These are phyloP conservation scores for Anoplophora glabripennis DNA, from an alignment of 1,140 invertebrate genomes.

Conservation along the genomic window DNA sequence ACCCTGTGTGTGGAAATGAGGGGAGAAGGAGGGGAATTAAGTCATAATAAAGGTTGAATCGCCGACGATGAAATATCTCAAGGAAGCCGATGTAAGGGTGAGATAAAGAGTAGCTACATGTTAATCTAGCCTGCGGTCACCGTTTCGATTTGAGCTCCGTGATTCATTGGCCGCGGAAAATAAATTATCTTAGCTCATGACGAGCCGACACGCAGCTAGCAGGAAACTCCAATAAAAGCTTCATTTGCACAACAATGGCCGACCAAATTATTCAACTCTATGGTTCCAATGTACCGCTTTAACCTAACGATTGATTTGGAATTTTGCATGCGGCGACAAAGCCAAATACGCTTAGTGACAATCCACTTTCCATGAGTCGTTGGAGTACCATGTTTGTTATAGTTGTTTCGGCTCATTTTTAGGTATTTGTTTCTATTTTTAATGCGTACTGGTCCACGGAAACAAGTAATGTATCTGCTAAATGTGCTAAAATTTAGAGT, in stretches of 20 bases:
- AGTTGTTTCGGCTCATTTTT: no score
- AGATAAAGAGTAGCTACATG: slow-evolving; percentile 33
- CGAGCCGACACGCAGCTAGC: slow-evolving; percentile 32
- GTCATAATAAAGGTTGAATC: slow-evolving; percentile 20
- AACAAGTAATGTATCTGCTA: no score
- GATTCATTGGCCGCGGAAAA: slow-evolving; percentile 33
- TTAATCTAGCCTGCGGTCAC: slow-evolving; percentile 28
- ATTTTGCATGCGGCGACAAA: slow-evolving; percentile 27
- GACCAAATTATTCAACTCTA: slow-evolving; percentile 37
- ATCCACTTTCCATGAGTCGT: background rate
- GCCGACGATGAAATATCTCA: slow-evolving; percentile 2
- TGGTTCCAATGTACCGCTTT: slow-evolving; percentile 27
- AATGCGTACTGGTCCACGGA: no score
- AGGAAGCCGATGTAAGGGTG: slow-evolving; percentile 24
- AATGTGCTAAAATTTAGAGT: no score
- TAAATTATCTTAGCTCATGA: slow-evolving; percentile 41
- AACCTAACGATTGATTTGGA: slow-evolving; percentile 31
- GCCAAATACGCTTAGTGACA: slow-evolving; percentile 10
- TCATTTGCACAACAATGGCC: slow-evolving; percentile 41
- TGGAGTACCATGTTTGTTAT: no score
- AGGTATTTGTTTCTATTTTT: no score
- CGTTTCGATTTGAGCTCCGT: slow-evolving; percentile 8
- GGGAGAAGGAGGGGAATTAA: no score
- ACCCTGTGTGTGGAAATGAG: no score
- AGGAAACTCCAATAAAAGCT: slow-evolving; percentile 40